Evolutionary conservation across 2,113 vertebrate genomes (phyloP), one percentile per base, ranked within the genome.

Genomic region (Brachypteracias leptosomus): DNA sequence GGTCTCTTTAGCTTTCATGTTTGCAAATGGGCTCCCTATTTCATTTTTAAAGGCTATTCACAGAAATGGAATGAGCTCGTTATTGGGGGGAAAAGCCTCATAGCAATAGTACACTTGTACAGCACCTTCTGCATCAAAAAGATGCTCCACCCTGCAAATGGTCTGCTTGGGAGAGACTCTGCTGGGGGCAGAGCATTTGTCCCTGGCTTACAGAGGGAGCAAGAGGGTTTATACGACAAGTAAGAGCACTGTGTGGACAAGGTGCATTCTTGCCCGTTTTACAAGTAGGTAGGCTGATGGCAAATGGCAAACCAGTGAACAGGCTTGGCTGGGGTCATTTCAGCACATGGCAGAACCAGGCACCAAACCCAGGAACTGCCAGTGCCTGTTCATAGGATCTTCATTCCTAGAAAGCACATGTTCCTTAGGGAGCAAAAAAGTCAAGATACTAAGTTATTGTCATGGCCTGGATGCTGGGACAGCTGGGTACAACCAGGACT

Each of bases 41-140:
- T 91, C 88, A 89, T 70, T 94, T 90, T 93, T 88, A 89, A 94
- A 95, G 88, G 88, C 61, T 24, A 38, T 85, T 91, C 80, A 29
- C 66, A 86, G 72, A 62, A 72, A 79, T 33, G 36, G 57, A 96
- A 91, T 51, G 57, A 83, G 76, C 31, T 93, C 28, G 35, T 71
- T 83, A 57, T 33, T 38, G 68, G 58, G 75, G 42, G 21, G 31
- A 3, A 58, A 77, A 91, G 62, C 76, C 76, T 74, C n/a, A 83
- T 40, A 65, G 72, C 66, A 65, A 82, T 21, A 33, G 40, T 44
- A 44, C 28, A 14, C 75, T 35, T 3, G 35, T 44, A 36, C 16
- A 40, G 52, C 35, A 29, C 14, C 46, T 82, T 74, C 57, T n/a
- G 42, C 47, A 49, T 29, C 1, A 0, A 58, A 70, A 80, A 61